These are phyloP conservation scores for Lytechinus pictus DNA, from an alignment of 35 echinoderm and acorn worm genomes.

Conservation along the genomic window DNA sequence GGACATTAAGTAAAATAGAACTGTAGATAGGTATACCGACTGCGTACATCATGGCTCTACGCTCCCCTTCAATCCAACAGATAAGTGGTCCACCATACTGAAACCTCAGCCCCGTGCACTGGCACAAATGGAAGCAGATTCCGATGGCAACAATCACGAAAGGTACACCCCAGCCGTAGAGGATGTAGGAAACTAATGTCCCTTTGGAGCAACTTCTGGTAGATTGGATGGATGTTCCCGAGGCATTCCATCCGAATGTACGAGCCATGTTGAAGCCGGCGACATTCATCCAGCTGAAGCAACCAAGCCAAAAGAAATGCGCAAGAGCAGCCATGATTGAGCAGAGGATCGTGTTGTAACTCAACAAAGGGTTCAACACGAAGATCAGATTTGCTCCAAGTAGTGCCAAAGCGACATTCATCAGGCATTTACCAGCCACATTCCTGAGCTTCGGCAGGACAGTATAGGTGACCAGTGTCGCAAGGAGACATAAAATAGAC, in stretches of 20 bases:
- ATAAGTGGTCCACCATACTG: constrained; percentile 51
- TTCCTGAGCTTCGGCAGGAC: constrained; percentile 66
- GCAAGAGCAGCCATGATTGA: constrained; percentile 43
- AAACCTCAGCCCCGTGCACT: constrained; percentile 56
- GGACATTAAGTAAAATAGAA: constrained; percentile 45
- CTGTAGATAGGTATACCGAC: constrained; percentile 53
- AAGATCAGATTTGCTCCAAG: constrained; percentile 66
- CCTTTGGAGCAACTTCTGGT: constrained; percentile 7
- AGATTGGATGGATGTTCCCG: neutral
- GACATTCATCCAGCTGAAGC: constrained; percentile 83
- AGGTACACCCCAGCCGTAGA: constrained; percentile 67
- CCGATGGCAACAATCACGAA: constrained; percentile 55
- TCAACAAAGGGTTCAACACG: constrained; percentile 48
- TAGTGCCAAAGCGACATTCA: constrained; percentile 76
- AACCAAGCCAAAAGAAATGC: constrained; percentile 75
- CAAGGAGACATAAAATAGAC: constrained; percentile 29
- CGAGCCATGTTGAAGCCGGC: constrained; percentile 70
- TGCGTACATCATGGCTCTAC: constrained; percentile 31
- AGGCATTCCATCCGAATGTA: constrained; percentile 61
- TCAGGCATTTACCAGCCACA: constrained; percentile 69
- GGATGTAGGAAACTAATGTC: constrained; percentile 37
- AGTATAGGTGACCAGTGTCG: constrained; percentile 68
- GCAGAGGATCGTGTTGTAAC: constrained; percentile 30
- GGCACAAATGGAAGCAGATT: constrained; percentile 44
- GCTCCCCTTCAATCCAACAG: constrained; percentile 71